Evolutionary conservation across 2,888 invertebrate species (phyloP).

Genomic region (Apodemia mormo): DNA sequence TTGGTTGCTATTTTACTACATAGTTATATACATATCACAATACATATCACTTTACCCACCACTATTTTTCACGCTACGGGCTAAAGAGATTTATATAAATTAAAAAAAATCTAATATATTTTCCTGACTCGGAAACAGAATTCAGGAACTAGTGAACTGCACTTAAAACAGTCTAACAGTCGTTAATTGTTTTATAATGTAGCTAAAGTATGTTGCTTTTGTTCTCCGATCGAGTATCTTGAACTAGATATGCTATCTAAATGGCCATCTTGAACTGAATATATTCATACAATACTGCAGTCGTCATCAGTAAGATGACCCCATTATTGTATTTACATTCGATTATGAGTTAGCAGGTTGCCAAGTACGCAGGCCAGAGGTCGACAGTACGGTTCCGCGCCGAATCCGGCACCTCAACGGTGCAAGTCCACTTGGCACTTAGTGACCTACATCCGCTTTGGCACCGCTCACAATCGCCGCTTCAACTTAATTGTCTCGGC

Average conservation of each 20-base stretch:
- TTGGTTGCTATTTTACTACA: no score
- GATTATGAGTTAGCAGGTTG: constrained; percentile 48
- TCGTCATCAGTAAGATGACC: constrained; percentile 28
- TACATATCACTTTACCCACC: no score
- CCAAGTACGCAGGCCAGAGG: constrained; percentile 58
- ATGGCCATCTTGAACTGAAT: constrained; percentile 1
- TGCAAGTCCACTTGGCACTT: constrained; percentile 69
- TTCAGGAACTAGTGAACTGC: no score
- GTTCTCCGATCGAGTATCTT: background rate
- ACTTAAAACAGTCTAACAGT: no score
- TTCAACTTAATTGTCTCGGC: constrained; percentile 81
- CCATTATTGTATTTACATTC: constrained; percentile 36
- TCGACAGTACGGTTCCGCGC: constrained; percentile 50
- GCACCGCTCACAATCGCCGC: constrained; percentile 80
- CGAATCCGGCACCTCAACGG: constrained; percentile 63
- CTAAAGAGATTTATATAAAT: no score
- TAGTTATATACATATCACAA: no score
- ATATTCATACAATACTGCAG: constrained; percentile 5
- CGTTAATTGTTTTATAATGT: no score
- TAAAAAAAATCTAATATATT: no score
- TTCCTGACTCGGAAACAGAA: no score
- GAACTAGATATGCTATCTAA: background rate
- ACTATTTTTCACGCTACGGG: no score
- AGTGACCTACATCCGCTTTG: constrained; percentile 81
- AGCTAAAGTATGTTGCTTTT: background rate